Conservation (phyloP, 2,113 vertebrate genomes). For the Malurus elegans region DNA sequence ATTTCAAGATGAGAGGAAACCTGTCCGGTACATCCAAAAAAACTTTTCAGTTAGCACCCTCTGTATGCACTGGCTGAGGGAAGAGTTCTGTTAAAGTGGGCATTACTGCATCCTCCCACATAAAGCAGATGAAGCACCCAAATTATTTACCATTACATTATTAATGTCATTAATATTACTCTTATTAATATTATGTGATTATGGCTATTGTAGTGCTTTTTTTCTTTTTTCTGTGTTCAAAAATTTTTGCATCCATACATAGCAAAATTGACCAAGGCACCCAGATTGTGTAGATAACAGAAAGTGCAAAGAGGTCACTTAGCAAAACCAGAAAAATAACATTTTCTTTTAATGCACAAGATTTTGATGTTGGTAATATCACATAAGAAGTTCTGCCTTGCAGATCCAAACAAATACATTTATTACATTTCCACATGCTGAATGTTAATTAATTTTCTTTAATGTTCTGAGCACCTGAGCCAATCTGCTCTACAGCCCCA, state of each 20-base stretch:
- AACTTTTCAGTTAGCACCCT: neutral
- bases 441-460: constrained; percentile 32
- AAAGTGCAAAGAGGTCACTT: neutral
- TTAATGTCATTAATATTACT: neutral
- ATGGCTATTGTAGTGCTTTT: neutral
- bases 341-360: neutral
- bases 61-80: neutral
- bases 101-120: neutral
- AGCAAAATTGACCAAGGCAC: neutral
- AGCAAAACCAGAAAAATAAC: neutral
- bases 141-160: neutral
- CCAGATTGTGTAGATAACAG: neutral
- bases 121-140: fast-evolving
- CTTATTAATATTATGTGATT: neutral
- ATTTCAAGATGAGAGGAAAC: neutral
- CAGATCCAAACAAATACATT: neutral
- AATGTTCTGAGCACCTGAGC: constrained; percentile 24
- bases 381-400: neutral
- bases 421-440: neutral
- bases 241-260: neutral
- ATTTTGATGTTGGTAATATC: neutral
- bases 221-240: neutral
- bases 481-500: neutral
- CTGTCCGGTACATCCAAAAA: neutral
- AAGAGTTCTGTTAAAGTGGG: neutral